Base-by-base conservation (phyloP, 2,797 vertebrate species). In the Eleutherodactylus coqui region DNA sequence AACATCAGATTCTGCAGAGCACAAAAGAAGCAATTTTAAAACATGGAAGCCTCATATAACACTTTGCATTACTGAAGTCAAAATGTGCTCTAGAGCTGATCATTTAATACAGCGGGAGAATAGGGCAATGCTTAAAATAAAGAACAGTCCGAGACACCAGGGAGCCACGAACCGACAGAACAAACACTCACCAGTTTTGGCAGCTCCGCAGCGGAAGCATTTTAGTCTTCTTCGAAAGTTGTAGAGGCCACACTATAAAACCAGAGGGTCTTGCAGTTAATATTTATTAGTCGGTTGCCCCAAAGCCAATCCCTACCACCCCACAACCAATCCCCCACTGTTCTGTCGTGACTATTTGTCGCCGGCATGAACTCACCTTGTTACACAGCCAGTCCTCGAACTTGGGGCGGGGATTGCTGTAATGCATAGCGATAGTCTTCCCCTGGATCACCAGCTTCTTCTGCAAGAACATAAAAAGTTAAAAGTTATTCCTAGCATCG, bases 351-450 rank as follows among this genome's bases (percentile, higher is more conserved):
- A 9, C 32, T 5, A 79, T 27, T 19, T 38, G 60, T 14, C 41
- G 9, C 29, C 1, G 16, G 32, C 14, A n/a, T 17, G 32, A 36
- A 17, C 92, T 90, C 96, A 99, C 98, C 93, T 98, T 98, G 94
- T 96, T 98, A 94, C 98, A 99, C 90, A 99, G 97, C 98, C 98
- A 99, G 91, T 99, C 98, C 93, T 99, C 98, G 95, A 97, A 98
- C 90, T 99, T 99, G 93, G 98, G 98, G 85, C 97, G 96, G 86
- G 97, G 97, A 91, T 99, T 97, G 93, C 98, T 99, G 95, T 98
- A 99, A 94, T 99, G 97, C 97, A 99, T 97, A 78, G 97, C 96
- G 91, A 99, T 96, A 84, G 91, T 95, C 94, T 99, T 99, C 90
- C 98, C 98, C 90, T 99, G 97, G 93, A 99, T 96, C 91, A 94